Percentiles rank a stretch among this genome's conserved stretches.
Conservation (phyloP, 2,113 vertebrate species). For the Eclectus roratus region DNA sequence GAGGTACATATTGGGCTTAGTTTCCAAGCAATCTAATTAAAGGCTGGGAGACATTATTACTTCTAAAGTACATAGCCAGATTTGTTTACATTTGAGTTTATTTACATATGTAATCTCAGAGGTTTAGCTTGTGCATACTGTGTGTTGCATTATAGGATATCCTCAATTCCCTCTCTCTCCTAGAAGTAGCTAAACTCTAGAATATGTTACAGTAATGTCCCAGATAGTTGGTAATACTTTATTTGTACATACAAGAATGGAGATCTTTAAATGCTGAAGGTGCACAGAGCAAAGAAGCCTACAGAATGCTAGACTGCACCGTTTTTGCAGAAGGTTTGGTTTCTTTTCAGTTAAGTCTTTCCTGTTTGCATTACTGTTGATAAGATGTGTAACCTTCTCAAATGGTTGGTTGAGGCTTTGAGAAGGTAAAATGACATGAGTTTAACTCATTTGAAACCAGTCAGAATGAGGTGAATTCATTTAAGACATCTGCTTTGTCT, state of each 20-base stretch:
- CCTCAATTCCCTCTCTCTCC: neutral
- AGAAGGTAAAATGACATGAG: neutral
- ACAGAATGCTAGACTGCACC: neutral
- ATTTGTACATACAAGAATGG: neutral
- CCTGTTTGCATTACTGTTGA: conserved; percentile 3
- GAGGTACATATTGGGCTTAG: conserved; percentile 1
- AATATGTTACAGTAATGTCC: neutral
- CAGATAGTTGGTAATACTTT: neutral
- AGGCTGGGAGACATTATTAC: conserved; percentile 10
- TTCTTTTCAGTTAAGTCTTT: neutral
- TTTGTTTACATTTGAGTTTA: neutral
- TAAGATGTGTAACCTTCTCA: conserved; percentile 13
- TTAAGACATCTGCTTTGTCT: neutral
- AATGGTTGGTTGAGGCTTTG: neutral
- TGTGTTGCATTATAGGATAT: conserved; percentile 26
- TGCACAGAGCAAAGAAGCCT: neutral
- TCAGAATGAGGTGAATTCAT: neutral
- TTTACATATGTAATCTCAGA: conserved; percentile 38
- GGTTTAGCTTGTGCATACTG: neutral
- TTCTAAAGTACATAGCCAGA: conserved; percentile 30
- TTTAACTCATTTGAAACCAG: conserved; percentile 21
- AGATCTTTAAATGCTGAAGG: neutral
- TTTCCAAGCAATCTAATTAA: conserved; percentile 6
- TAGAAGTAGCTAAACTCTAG: neutral
- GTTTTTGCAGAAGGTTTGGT: neutral